Conservation (phyloP, 1,140 invertebrate species). For the Steinernema feltiae region DNA sequence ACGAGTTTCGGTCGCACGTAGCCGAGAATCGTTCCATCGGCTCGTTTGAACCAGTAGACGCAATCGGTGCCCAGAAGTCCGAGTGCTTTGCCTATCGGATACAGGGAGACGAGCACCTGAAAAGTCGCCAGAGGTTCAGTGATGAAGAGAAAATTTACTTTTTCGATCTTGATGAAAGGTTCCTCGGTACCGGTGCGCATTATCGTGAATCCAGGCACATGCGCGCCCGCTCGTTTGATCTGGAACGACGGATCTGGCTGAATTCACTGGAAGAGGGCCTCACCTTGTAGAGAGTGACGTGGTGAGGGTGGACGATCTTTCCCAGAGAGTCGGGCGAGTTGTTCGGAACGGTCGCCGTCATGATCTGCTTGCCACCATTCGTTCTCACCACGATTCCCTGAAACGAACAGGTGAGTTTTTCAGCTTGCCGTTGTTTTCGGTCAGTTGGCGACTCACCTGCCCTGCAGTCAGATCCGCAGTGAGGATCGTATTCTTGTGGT, state of each 20-base stretch:
- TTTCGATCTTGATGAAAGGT: conserved; percentile 32
- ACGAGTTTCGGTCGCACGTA: conserved; percentile 44
- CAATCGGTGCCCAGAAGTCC: conserved; percentile 41
- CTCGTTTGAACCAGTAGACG: conserved; percentile 41
- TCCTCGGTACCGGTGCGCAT: conserved; percentile 7
- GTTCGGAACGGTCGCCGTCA: conserved; percentile 35
- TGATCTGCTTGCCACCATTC: conserved; percentile 35
- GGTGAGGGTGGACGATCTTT: conserved; percentile 42
- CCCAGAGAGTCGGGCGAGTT: conserved; percentile 35
- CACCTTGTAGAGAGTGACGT: conserved; percentile 43
- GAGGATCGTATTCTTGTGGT: conserved; percentile 33
- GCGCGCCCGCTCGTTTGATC: background rate
- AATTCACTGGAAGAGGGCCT: too few relatives aligned
- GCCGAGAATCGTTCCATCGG: conserved; percentile 38
- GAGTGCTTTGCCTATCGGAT: conserved; percentile 41
- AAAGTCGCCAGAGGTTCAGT: background rate
- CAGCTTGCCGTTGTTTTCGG: too few relatives aligned
- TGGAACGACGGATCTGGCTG: too few relatives aligned
- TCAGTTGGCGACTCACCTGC: too few relatives aligned
- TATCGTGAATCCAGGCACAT: background rate
- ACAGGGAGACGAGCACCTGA: conserved; percentile 34
- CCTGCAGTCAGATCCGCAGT: conserved; percentile 28
- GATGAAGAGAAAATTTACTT: conserved; percentile 16
- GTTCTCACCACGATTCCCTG: conserved; percentile 40
- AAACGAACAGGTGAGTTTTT: too few relatives aligned